A percentile compares a stretch with the other conserved stretches of the same genome.
phyloP scores from a whole-genome alignment of 1,140 invertebrate genomes.

The Drosophila oshimai region DNA sequence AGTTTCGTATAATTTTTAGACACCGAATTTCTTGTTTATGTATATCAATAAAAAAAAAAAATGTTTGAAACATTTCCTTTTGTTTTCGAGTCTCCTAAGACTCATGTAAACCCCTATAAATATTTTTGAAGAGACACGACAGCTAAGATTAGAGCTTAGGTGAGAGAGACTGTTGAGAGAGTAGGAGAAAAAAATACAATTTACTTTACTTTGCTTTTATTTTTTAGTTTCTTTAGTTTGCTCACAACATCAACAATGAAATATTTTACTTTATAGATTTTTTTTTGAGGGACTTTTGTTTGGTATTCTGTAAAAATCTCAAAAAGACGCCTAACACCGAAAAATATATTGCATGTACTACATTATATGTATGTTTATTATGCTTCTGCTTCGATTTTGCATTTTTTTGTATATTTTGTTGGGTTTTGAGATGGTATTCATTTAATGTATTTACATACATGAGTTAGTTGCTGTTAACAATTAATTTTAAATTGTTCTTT shows the following conservation, averaged over 20 bases:
- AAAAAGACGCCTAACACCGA: slow-evolving; percentile 83
- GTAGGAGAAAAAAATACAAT: slow-evolving; percentile 70
- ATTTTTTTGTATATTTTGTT: slow-evolving; percentile 17
- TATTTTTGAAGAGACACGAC: slow-evolving; percentile 68
- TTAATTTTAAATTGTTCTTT: slow-evolving; percentile 43
- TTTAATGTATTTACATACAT: slow-evolving; percentile 59
- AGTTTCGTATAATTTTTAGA: slow-evolving; percentile 60
- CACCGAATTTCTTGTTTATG: slow-evolving; percentile 49
- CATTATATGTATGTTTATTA: slow-evolving; percentile 60
- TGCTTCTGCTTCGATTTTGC: slow-evolving; percentile 29
- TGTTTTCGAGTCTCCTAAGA: slow-evolving; percentile 9
- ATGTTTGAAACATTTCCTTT: slow-evolving; percentile 42
- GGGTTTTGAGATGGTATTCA: slow-evolving; percentile 23
- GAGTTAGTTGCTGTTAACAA: slow-evolving; percentile 76
- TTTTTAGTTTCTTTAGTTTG: slow-evolving; percentile 42
- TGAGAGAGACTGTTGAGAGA: slow-evolving; percentile 63
- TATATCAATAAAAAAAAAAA: slow-evolving; percentile 45
- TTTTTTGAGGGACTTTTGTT: slow-evolving; percentile 40
- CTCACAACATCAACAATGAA: slow-evolving; percentile 83
- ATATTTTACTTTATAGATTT: slow-evolving; percentile 65
- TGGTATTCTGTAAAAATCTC: slow-evolving; percentile 78
- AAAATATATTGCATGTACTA: slow-evolving; percentile 82
- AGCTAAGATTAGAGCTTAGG: slow-evolving; percentile 67
- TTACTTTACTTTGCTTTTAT: slow-evolving; percentile 44
- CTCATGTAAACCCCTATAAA: slow-evolving; percentile 66